These are phyloP conservation scores for Paratilapia polleni DNA, from an alignment of 2,113 vertebrate genomes.

Conservation along the genomic window DNA sequence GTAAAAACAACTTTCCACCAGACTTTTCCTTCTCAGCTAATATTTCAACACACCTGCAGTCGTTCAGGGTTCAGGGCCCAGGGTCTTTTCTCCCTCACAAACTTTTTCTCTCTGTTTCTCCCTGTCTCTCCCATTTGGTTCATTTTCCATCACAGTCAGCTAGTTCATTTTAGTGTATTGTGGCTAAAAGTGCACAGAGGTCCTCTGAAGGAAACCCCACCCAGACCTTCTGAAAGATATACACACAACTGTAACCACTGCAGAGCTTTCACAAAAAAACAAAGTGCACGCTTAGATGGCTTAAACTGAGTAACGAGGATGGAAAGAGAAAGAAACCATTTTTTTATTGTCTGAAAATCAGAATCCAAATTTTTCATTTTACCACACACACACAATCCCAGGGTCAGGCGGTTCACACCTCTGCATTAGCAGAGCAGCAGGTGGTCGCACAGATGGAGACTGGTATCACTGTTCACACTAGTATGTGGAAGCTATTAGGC, in stretches of 20 bases:
- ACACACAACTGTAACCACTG: neutral
- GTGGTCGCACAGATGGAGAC: conserved; percentile 57
- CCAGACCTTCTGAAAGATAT: conserved; percentile 30
- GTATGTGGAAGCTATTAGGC: conserved; percentile 51
- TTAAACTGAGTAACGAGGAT: neutral
- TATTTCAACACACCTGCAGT: conserved; percentile 37
- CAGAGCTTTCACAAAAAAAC: neutral
- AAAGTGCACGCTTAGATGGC: neutral
- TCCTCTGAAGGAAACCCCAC: conserved; percentile 57
- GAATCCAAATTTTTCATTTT: neutral
- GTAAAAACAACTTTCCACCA: conserved; percentile 23
- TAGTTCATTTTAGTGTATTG: conserved; percentile 29
- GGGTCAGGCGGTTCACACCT: conserved; percentile 62
- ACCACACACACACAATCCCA: conserved; percentile 6
- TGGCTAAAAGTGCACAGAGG: conserved; percentile 34
- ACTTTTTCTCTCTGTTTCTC: neutral
- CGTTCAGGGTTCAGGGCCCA: neutral
- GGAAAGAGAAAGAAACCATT: neutral
- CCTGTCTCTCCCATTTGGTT: neutral
- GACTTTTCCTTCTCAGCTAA: conserved; percentile 21
- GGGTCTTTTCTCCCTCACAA: neutral
- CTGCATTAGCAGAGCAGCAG: conserved; percentile 55
- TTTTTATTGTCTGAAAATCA: neutral
- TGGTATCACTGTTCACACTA: conserved; percentile 47
- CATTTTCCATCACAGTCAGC: conserved; percentile 65